Evolutionary conservation across 2,797 vertebrate species (phyloP).

Genomic region (Anisognathus igniventris): DNA sequence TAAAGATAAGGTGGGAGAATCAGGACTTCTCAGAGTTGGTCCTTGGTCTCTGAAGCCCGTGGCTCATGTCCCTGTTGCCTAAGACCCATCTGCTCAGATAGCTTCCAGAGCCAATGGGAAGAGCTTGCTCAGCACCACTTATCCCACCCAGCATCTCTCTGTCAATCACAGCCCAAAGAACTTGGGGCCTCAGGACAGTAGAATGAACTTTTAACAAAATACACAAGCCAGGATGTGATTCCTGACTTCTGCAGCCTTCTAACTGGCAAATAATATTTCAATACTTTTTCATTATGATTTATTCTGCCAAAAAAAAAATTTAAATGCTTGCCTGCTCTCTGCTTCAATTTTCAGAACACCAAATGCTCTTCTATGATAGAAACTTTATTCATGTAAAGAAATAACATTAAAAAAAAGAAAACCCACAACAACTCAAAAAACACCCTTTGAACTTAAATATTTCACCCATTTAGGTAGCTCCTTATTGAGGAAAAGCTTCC

Average conservation of each 20-base stretch:
- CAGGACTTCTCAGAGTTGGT: background rate
- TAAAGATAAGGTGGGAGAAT: background rate
- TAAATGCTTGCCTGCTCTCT: background rate
- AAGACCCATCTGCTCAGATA: background rate
- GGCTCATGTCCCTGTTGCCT: background rate
- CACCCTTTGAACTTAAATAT: background rate
- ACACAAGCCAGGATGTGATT: background rate
- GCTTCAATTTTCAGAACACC: background rate
- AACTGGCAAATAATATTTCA: background rate
- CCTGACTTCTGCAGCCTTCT: background rate
- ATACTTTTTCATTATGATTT: background rate
- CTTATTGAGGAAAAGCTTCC: background rate
- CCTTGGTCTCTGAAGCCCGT: background rate
- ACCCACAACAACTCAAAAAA: background rate
- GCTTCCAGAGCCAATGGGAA: background rate
- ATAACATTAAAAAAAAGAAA: background rate
- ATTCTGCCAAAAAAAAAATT: background rate
- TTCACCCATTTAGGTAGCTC: background rate
- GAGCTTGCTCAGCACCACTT: fast-evolving
- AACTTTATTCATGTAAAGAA: background rate
- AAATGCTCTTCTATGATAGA: background rate
- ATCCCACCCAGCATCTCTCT: background rate
- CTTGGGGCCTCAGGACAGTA: background rate
- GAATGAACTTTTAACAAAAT: background rate
- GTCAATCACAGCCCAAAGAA: background rate